Evolutionary conservation across 2,113 vertebrate species (phyloP).

Genomic region (Acinonyx jubatus): DNA sequence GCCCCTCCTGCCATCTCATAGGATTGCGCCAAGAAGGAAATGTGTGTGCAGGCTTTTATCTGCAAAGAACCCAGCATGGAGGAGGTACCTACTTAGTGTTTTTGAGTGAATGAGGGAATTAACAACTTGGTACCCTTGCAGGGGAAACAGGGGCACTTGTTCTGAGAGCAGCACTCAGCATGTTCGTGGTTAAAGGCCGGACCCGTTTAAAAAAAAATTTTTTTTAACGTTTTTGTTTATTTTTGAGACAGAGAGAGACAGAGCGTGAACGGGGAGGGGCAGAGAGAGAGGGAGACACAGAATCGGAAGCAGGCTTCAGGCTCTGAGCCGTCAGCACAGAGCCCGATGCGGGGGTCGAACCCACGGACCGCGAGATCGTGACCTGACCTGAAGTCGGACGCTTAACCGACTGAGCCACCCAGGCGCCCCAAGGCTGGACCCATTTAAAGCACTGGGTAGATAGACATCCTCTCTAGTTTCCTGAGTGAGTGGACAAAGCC

Average conservation of each 20-base stretch:
- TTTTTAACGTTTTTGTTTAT: no score
- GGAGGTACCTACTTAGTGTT: not conserved
- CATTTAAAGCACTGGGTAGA: not conserved
- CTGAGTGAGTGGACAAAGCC: not conserved
- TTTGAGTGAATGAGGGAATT: not conserved
- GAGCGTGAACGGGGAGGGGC: no score
- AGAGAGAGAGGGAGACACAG: no score
- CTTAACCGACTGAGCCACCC: no score
- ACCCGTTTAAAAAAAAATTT: no score
- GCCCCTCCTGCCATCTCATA: not conserved
- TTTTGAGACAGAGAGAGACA: no score
- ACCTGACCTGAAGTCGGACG: no score
- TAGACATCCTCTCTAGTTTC: not conserved
- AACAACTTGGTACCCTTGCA: not conserved
- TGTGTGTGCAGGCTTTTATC: not conserved
- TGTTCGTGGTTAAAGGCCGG: not conserved
- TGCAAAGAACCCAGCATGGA: not conserved
- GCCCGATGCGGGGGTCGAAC: fast-evolving
- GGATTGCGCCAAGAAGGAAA: not conserved
- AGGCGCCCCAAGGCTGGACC: not conserved
- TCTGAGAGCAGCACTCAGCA: not conserved
- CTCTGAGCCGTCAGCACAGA: no score
- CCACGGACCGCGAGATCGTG: no score
- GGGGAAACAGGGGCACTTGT: not conserved
- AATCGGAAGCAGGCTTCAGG: no score